Evolutionary conservation across 2,797 vertebrate genomes (phyloP).

Genomic region (Melanotaenia pygmaea): DNA sequence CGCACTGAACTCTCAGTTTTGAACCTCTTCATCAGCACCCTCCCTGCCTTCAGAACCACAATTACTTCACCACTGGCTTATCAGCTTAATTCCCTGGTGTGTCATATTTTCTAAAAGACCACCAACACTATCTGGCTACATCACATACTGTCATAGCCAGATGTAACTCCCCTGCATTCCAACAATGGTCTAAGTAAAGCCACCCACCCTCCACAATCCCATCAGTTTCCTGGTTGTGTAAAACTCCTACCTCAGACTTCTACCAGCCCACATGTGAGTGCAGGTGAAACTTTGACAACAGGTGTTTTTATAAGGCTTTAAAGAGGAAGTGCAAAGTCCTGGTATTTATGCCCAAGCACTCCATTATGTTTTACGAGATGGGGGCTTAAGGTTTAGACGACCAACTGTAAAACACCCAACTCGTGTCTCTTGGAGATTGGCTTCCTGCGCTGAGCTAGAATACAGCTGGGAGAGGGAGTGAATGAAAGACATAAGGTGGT

Average conservation of each 20-base stretch:
- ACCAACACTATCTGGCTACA: slow-evolving; percentile 33
- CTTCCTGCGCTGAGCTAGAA: slow-evolving; percentile 54
- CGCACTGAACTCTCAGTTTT: slow-evolving; percentile 7
- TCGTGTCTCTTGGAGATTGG: slow-evolving; percentile 67
- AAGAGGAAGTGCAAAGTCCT: slow-evolving; percentile 73
- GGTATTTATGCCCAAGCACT: slow-evolving; percentile 74
- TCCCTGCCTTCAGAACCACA: slow-evolving; percentile 32
- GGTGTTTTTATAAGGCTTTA: slow-evolving; percentile 80
- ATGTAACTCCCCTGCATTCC: slow-evolving; percentile 23
- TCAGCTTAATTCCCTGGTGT: slow-evolving; percentile 32
- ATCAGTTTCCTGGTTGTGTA: slow-evolving; percentile 12
- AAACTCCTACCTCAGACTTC: slow-evolving; percentile 19
- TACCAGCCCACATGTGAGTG: slow-evolving; percentile 37
- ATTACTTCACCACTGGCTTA: slow-evolving; percentile 20
- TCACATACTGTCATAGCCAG: slow-evolving; percentile 33
- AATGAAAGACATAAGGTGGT: slow-evolving; percentile 61
- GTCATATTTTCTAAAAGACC: slow-evolving; percentile 36
- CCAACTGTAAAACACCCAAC: slow-evolving; percentile 77
- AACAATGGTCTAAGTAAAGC: slow-evolving; percentile 11
- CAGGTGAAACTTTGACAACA: slow-evolving; percentile 74
- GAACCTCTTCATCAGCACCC: slow-evolving; percentile 21
- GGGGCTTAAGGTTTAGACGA: slow-evolving; percentile 76
- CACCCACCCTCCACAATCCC: slow-evolving; percentile 20
- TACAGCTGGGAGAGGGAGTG: slow-evolving; percentile 48
- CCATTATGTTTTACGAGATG: slow-evolving; percentile 80